Conservation (phyloP, 1,140 invertebrate genomes). For the Ips typographus region DNA sequence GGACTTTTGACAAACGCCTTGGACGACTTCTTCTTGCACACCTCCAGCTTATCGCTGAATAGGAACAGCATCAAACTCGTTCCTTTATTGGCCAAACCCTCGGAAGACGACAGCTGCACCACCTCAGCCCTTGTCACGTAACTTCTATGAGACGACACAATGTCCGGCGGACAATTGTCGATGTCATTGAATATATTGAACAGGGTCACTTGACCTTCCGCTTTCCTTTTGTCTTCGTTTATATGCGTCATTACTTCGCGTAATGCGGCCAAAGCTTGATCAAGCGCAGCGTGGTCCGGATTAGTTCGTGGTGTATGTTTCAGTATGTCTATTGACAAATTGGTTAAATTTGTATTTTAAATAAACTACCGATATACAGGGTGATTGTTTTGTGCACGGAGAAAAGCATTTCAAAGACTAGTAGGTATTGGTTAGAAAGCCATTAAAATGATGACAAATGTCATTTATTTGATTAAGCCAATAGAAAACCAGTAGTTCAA, state of each 20-base stretch:
- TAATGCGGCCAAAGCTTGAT: conserved; percentile 81
- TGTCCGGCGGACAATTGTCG: conserved; percentile 90
- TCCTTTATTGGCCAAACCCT: conserved; percentile 79
- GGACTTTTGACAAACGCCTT: conserved; percentile 73
- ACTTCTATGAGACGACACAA: conserved; percentile 88
- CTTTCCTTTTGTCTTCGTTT: conserved; percentile 95
- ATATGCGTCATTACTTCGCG: conserved; percentile 94
- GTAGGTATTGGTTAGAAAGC: too few relatives aligned
- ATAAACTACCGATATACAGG: not conserved
- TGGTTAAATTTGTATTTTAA: not conserved
- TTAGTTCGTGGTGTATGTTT: conserved; percentile 87
- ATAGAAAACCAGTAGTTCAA: too few relatives aligned
- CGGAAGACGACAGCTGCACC: conserved; percentile 73
- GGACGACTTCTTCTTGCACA: conserved; percentile 84
- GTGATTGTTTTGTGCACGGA: too few relatives aligned
- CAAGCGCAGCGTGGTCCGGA: conserved; percentile 80
- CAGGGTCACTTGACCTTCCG: conserved; percentile 91
- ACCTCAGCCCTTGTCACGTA: conserved; percentile 88
- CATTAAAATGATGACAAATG: too few relatives aligned
- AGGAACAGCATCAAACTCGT: conserved; percentile 87
- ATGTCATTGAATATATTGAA: conserved; percentile 98
- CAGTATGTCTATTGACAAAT: conserved; percentile 71
- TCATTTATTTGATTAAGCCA: too few relatives aligned
- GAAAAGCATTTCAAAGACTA: too few relatives aligned
- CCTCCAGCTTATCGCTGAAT: conserved; percentile 92